Evolutionary conservation across 2,113 vertebrate genomes (phyloP), one percentile per base, ranked within the genome.

Genomic region (Mastomys coucha): DNA sequence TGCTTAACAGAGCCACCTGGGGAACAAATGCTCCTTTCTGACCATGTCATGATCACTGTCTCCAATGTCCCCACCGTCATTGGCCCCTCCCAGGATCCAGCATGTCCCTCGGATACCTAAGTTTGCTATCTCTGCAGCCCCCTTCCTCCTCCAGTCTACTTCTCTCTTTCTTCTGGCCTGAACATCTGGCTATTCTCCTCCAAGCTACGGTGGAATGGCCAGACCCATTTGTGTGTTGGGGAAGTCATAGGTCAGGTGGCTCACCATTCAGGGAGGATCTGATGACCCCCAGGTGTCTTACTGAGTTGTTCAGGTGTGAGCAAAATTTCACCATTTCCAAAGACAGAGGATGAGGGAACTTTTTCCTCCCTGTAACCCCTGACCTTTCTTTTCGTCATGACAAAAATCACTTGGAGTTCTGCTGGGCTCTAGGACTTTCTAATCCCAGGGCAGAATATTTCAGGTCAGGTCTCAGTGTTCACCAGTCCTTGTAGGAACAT

Each of bases 81-180:
- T 31, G 4, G 11, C 39, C 1, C 2, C 1, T 31, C 19, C 42
- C 36, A 16, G 56, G 2, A 65, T 53, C 60, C 1, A n/a, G 13
- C 16, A 42, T 31, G 49, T 22, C 49, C 9, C 39, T 65, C 58
- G 45, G 13, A 45, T 33, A 67, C 20, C 36, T 7, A 39, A 6
- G 22, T 4, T 42, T 67, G 49, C 33, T 31, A 22, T 67, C 49
- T 33, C 45, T 5, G 45, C 51, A 19, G 36, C 7, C 16, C 16
- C 2, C n/a, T 60, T 13, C 26, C 45, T 56, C 28, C 17, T 69
- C 75, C 28, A 78, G 33, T 17, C 9, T 17, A 14, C 4, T 26
- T 24, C 11, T 45, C 63, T 16, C 5, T 5, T 24, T 75, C 69
- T 11, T 91, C 39, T 13, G 69, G 53, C 36, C 42, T 31, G 58